phyloP scores from a whole-genome alignment of 2,113 vertebrate genomes.

The Pomatostomus ruficeps region DNA sequence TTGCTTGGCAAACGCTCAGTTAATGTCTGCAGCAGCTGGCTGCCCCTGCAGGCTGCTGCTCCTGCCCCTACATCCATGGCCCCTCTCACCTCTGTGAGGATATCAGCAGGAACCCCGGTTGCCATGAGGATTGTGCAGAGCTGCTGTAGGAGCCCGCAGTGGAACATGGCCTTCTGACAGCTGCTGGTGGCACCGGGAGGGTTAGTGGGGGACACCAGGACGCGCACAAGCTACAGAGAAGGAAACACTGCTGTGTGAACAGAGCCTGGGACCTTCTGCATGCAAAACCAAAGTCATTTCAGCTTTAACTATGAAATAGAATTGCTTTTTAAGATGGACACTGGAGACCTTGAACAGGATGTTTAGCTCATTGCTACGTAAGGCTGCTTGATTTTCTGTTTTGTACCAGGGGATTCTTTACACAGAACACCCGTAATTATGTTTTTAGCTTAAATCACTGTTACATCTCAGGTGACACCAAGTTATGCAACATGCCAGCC shows the following conservation, averaged over 20 bases:
- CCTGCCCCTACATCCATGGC: background rate
- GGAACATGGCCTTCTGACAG: conserved; percentile 96
- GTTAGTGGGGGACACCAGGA: conserved; percentile 93
- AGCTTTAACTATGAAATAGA: rapidly evolving
- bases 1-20: background rate
- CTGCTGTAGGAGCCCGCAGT: conserved; percentile 91
- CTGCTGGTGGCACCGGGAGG: conserved; percentile 91
- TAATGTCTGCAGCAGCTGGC: background rate
- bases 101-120: conserved; percentile 93
- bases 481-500: rapidly evolving
- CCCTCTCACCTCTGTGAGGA: conserved; percentile 88
- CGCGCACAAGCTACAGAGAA: conserved; percentile 83
- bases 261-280: background rate
- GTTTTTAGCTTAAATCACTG: no score
- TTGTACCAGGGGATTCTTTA: background rate
- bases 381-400: background rate
- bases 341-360: rapidly evolving
- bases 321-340: background rate
- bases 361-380: rapidly evolving
- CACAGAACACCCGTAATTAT: background rate
- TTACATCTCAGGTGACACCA: background rate
- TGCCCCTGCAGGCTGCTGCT: background rate
- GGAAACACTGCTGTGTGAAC: rapidly evolving
- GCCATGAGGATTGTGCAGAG: conserved; percentile 97
- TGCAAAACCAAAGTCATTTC: rapidly evolving